A percentile compares a stretch with the other conserved stretches of the same genome.
phyloP scores from a whole-genome alignment of 2,888 invertebrate genomes.

The Hofmannophila pseudospretella region DNA sequence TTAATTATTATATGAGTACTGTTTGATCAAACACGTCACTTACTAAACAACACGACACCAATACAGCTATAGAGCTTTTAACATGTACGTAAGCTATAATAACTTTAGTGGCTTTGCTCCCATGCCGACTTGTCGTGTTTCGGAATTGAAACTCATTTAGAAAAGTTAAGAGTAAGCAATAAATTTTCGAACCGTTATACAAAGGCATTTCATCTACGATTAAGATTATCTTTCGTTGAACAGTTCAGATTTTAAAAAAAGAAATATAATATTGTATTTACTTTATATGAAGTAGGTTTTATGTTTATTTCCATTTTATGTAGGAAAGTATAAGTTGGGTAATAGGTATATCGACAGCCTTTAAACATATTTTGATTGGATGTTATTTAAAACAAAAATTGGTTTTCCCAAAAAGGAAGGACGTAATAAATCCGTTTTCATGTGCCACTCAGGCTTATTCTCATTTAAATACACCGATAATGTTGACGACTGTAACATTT shows the following conservation, averaged over 20 bases:
- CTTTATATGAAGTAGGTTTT: no score
- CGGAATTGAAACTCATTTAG: conserved; percentile 56
- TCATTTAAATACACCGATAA: conserved; percentile 28
- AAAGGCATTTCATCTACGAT: conserved; percentile 39
- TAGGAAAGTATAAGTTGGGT: no score
- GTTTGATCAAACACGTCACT: conserved; percentile 18
- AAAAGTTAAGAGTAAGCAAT: conserved; percentile 54
- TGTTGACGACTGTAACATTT: conserved; percentile 33
- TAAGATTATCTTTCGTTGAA: conserved; percentile 39
- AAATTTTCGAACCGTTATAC: conserved; percentile 60
- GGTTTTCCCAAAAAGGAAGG: conserved; percentile 22
- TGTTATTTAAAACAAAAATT: no score
- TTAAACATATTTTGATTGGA: no score
- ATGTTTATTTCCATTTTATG: no score
- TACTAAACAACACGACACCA: conserved; percentile 16
- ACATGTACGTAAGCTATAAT: conserved; percentile 17
- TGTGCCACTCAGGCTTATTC: conserved; percentile 37
- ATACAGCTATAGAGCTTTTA: conserved; percentile 16
- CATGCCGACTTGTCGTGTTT: conserved; percentile 38
- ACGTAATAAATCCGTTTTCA: conserved; percentile 39
- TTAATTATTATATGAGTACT: conserved; percentile 22
- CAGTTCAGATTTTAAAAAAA: conserved; percentile 34
- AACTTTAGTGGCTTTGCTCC: conserved; percentile 20
- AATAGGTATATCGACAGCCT: no score
- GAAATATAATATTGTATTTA: neutral